Base-by-base conservation (phyloP, 2,888 invertebrate species). In the Trichopria drosophilae region DNA sequence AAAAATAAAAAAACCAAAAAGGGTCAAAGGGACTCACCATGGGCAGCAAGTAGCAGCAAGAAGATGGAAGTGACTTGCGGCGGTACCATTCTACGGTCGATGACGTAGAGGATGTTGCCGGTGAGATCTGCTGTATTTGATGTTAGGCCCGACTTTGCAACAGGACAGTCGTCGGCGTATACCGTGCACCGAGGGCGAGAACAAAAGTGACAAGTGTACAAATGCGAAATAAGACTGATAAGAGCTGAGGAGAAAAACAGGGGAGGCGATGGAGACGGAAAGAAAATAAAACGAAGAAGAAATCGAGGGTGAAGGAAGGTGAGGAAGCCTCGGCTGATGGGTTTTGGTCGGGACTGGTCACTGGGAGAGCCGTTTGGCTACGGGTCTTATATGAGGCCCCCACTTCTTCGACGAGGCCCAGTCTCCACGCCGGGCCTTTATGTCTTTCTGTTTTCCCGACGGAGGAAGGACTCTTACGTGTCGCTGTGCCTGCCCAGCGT, bases 261-360 rank as follows among this genome's bases (percentile, higher is more conserved):
- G 12, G n/a, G 31, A 6, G 35, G 3, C 12, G 13, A 24, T 28
- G 31, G 18, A 13, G 41, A 48, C 10, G 7, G 41, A 3, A 22
- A 36, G 20, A 22, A 53, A 35, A 44, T 15, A 39, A 13, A 48
- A 19, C 18, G 20, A 22, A 20, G 19, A 44, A 12, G 26, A 15
- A 29, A 37, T 23, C 26, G 37, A 34, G 28, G 35, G 28, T 36
- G 39, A 13, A 50, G 48, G 58, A 54, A 53, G 61, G 62, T 63
- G 69, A 72, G 67, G 71, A 71, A 68, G 69, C 68, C 42, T 69
- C 66, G 65, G 67, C 65, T 68, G 73, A 72, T 72, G 71, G 69
- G 73, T 73, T 73, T 72, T 73, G 72, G 73, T 71, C 68, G 68
- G 67, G 71, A 73, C 73, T 73, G 73, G 66, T 72, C 71, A 73